A percentile compares a stretch with the other conserved stretches of the same genome.
These are phyloP conservation scores for Oscheius sp. DNA, from an alignment of 2,888 invertebrate species.

Conservation along the genomic window DNA sequence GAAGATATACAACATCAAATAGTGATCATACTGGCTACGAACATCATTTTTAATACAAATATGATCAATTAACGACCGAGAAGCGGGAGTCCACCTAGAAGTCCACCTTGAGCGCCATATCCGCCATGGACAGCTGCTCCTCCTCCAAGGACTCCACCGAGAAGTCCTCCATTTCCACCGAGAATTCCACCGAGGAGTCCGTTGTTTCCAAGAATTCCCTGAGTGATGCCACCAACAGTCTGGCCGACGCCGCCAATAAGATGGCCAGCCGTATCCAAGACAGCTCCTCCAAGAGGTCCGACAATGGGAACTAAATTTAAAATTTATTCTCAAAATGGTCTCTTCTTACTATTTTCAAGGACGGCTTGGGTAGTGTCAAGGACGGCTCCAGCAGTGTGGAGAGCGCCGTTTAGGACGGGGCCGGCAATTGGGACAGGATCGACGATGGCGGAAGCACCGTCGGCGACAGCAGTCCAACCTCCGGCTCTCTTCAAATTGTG, in stretches of 20 bases:
- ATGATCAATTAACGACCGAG: too few relatives aligned
- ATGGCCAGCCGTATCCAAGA: not conserved
- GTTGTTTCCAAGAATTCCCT: not conserved
- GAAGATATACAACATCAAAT: too few relatives aligned
- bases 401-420: not conserved
- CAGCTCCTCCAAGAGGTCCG: slow-evolving; percentile 9
- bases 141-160: not conserved
- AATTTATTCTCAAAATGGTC: not conserved
- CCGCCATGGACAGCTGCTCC: not conserved
- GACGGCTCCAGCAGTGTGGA: slow-evolving; percentile 8
- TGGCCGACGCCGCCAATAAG: not conserved
- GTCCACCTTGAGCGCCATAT: not conserved
- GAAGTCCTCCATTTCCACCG: not conserved
- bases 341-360: not conserved
- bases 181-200: slow-evolving; percentile 2
- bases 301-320: not conserved
- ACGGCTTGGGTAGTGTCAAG: slow-evolving; percentile 4
- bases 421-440: slow-evolving; percentile 3
- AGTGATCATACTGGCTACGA: too few relatives aligned
- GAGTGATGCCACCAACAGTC: slow-evolving; percentile 2
- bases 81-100: not conserved
- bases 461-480: slow-evolving; percentile 7
- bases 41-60: too few relatives aligned
- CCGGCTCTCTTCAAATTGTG: not conserved
- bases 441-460: not conserved